These are phyloP conservation scores for Odontesthes bonariensis DNA, from an alignment of 2,113 vertebrate species.

Conservation along the genomic window DNA sequence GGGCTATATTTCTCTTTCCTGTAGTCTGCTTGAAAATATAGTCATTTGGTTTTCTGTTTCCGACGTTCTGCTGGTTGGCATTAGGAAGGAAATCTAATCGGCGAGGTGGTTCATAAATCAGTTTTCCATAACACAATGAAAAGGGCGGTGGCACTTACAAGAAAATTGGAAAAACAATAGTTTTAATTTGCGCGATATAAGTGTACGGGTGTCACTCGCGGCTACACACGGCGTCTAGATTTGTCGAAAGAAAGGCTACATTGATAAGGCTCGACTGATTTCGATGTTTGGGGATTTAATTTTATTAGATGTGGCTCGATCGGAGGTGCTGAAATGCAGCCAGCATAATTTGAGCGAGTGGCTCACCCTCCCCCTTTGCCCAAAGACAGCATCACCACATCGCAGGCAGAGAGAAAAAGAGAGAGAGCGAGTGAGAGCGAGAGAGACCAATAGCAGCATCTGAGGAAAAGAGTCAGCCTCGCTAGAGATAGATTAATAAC, in stretches of 20 bases:
- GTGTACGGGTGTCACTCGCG: not conserved
- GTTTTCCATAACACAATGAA: constrained; percentile 72
- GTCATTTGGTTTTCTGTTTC: not conserved
- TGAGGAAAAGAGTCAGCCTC: constrained; percentile 65
- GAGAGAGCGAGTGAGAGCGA: too few relatives aligned
- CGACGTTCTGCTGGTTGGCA: constrained; percentile 27
- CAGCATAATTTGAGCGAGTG: constrained; percentile 64
- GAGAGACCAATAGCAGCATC: constrained; percentile 69
- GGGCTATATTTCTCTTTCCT: constrained; percentile 1
- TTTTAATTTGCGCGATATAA: constrained; percentile 25
- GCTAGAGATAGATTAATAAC: constrained; percentile 62
- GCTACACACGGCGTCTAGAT: not conserved
- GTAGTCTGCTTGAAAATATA: not conserved
- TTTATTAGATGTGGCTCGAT: constrained; percentile 43
- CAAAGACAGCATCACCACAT: constrained; percentile 69
- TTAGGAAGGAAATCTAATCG: constrained; percentile 29
- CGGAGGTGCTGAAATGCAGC: constrained; percentile 79
- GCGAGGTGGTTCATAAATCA: constrained; percentile 60
- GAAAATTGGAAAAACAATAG: constrained; percentile 44
- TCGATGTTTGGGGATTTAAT: constrained; percentile 26
- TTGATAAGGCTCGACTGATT: not conserved
- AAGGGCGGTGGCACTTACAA: constrained; percentile 81
- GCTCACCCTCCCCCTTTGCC: constrained; percentile 79
- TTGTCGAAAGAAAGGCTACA: not conserved
- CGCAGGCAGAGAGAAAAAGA: constrained; percentile 62